Conservation (phyloP, 2,113 vertebrate genomes). For the Girardinichthys multiradiatus region DNA sequence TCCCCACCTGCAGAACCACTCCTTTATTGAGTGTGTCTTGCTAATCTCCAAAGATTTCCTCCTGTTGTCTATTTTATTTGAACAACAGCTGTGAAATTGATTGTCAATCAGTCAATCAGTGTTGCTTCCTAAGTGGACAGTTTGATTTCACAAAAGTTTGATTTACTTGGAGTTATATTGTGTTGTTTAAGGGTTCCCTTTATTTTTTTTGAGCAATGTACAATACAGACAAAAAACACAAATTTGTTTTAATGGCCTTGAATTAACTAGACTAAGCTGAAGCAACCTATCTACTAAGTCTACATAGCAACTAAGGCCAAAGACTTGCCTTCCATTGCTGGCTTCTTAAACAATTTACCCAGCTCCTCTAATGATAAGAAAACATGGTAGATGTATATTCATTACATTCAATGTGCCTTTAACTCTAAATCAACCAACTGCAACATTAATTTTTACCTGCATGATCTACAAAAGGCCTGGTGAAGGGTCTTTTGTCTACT, state of each 20-base stretch:
- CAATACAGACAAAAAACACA: background rate
- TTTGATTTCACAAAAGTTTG: no score
- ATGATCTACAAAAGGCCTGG: constrained; percentile 74
- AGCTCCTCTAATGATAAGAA: constrained; percentile 59
- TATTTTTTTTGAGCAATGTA: no score
- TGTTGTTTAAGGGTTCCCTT: no score
- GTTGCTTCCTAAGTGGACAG: no score
- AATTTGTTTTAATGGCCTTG: constrained; percentile 6
- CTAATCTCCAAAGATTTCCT: no score
- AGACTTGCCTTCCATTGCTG: constrained; percentile 73
- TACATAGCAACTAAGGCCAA: constrained; percentile 17
- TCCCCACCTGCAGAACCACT: no score
- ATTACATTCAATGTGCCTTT: background rate
- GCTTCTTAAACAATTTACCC: constrained; percentile 24
- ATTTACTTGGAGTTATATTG: no score
- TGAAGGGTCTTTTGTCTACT: constrained; percentile 74
- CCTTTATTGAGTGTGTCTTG: no score
- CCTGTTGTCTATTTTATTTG: no score
- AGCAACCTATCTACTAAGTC: constrained; percentile 3
- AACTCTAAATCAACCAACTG: background rate
- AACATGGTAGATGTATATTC: constrained; percentile 5
- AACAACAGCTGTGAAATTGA: no score
- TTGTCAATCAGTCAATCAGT: no score
- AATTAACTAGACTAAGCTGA: background rate
- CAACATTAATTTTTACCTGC: constrained; percentile 38